These are phyloP conservation scores for Crotalus helleri DNA, from an alignment of 2,113 vertebrate genomes.

Conservation along the genomic window DNA sequence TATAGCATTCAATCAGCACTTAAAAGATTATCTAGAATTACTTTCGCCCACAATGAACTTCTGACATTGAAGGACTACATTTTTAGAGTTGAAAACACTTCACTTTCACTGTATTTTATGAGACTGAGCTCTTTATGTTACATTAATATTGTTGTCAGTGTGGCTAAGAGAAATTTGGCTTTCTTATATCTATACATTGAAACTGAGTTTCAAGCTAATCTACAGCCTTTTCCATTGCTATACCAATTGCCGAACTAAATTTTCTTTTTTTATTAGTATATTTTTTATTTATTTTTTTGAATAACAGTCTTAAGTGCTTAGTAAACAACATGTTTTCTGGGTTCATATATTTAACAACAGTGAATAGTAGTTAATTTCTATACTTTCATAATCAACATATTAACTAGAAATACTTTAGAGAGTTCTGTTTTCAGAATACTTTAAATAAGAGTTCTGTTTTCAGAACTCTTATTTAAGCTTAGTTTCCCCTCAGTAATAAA, in stretches of 20 bases:
- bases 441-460: no score
- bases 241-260: slow-evolving; percentile 1
- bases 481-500: no score
- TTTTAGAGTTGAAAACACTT: not conserved
- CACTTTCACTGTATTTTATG: not conserved
- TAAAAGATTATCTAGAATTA: slow-evolving; percentile 27
- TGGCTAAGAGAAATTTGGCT: not conserved
- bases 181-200: not conserved
- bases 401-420: no score
- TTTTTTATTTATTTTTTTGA: no score
- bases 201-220: not conserved
- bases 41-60: not conserved
- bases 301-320: no score
- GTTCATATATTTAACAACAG: no score
- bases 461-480: no score
- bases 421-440: no score
- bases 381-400: no score
- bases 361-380: no score
- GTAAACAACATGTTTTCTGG: no score
- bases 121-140: not conserved
- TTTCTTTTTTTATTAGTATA: slow-evolving; percentile 18
- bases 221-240: slow-evolving; percentile 24
- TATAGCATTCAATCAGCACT: not conserved
- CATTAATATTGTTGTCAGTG: not conserved
- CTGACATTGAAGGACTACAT: not conserved